phyloP scores from a whole-genome alignment of 2,888 invertebrate genomes.

The Clostera curtula region DNA sequence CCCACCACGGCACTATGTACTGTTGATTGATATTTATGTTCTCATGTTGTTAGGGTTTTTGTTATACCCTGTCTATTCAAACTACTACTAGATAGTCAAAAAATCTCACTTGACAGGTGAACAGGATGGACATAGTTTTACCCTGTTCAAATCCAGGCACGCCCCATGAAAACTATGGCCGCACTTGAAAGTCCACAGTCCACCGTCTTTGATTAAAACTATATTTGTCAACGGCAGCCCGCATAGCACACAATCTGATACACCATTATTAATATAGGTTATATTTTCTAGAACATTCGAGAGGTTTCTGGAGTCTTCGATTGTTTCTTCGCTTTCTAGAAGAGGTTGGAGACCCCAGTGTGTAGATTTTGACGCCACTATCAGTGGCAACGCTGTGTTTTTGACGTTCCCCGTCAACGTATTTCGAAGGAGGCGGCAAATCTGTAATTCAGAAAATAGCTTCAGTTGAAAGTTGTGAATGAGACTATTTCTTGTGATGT shows the following conservation, averaged over 20 bases:
- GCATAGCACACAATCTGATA: conserved; percentile 69
- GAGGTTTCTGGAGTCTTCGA: conserved; percentile 17
- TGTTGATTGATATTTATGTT: not conserved
- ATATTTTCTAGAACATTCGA: conserved; percentile 39
- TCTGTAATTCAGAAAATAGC: conserved; percentile 40
- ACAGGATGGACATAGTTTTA: conserved; percentile 64
- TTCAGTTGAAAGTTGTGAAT: no score
- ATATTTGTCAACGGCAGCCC: conserved; percentile 75
- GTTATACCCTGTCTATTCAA: not conserved
- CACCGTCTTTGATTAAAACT: conserved; percentile 75
- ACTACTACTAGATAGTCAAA: not conserved
- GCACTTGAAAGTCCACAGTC: conserved; percentile 77
- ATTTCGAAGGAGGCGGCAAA: conserved; percentile 48
- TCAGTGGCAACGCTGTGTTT: conserved; percentile 59
- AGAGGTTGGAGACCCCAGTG: conserved; percentile 70
- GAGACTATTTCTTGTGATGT: no score
- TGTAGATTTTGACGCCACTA: conserved; percentile 50
- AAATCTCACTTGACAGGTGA: conserved; percentile 24
- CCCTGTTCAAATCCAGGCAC: conserved; percentile 73
- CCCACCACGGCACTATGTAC: no score
- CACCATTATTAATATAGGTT: conserved; percentile 28
- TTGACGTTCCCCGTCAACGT: conserved; percentile 38
- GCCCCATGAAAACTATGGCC: conserved; percentile 78
- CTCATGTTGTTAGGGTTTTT: not conserved
- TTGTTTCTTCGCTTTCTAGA: conserved; percentile 9